Evolutionary conservation across 2,888 invertebrate species (phyloP).

Genomic region (Iselma pallidipennis): DNA sequence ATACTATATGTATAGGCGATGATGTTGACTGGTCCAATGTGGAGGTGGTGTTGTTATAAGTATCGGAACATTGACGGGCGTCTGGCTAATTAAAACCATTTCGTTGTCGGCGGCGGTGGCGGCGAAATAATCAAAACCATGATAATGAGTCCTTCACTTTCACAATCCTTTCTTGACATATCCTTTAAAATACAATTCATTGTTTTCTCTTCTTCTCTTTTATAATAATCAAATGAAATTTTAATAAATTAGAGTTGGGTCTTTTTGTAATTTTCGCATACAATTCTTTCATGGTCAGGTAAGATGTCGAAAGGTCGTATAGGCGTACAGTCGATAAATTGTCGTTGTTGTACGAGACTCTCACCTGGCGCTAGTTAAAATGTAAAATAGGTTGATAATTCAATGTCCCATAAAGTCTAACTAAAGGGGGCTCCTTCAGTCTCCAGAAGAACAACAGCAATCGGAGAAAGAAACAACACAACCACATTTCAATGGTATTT

Average conservation of each 20-base stretch:
- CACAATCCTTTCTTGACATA: too few relatives aligned
- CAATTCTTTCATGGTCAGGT: neutral
- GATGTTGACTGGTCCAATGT: neutral
- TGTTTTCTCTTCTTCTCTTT: neutral
- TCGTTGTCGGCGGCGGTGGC: neutral
- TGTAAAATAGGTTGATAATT: slow-evolving; percentile 28
- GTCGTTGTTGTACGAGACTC: neutral
- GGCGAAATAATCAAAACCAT: neutral
- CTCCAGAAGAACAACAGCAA: neutral
- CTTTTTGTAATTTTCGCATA: neutral
- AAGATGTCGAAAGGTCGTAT: neutral
- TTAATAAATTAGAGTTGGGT: too few relatives aligned
- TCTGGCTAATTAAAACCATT: neutral
- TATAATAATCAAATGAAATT: too few relatives aligned
- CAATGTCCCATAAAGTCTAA: slow-evolving; percentile 20
- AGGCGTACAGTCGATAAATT: neutral
- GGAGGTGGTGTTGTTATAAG: neutral
- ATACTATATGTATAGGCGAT: neutral
- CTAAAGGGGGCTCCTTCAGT: neutral
- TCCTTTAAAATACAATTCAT: too few relatives aligned
- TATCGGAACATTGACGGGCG: neutral
- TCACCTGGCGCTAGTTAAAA: slow-evolving; percentile 26
- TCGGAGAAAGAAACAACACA: neutral
- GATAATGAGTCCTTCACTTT: neutral
- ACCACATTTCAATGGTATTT: slow-evolving; percentile 16